Conservation (phyloP, 2,113 vertebrate species). For the Uria lomvia region DNA sequence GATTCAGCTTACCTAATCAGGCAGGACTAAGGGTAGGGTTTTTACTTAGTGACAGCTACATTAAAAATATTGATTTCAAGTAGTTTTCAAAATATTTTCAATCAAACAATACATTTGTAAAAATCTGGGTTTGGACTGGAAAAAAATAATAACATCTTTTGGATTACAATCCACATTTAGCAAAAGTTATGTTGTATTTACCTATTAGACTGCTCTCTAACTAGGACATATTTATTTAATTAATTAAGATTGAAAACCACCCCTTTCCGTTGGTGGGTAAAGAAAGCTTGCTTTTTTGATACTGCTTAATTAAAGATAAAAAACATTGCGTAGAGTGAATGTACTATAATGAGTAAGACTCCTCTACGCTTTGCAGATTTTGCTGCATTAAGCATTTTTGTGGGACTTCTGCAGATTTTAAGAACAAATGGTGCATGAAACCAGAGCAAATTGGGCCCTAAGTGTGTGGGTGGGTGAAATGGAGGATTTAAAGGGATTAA, state of each 20-base stretch:
- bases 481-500: conserved; percentile 19
- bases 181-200: background rate
- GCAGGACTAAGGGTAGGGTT: background rate
- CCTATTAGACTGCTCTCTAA: background rate
- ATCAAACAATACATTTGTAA: background rate
- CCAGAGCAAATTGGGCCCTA: background rate
- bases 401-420: conserved; percentile 17
- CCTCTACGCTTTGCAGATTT: background rate
- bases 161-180: background rate
- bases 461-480: background rate
- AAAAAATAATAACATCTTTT: background rate
- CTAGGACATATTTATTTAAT: background rate
- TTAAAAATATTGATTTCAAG: background rate
- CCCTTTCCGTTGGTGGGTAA: background rate
- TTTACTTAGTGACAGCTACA: background rate
- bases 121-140: background rate
- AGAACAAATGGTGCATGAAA: conserved; percentile 14
- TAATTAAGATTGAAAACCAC: background rate
- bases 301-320: conserved; percentile 23
- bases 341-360: background rate
- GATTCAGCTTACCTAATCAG: background rate
- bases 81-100: background rate
- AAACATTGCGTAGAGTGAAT: background rate
- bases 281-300: background rate
- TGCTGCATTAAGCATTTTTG: background rate